A percentile compares a stretch with the other conserved stretches of the same genome.
These are phyloP conservation scores for Aleadryas rufinucha DNA, from an alignment of 2,113 vertebrate genomes.

Conservation along the genomic window DNA sequence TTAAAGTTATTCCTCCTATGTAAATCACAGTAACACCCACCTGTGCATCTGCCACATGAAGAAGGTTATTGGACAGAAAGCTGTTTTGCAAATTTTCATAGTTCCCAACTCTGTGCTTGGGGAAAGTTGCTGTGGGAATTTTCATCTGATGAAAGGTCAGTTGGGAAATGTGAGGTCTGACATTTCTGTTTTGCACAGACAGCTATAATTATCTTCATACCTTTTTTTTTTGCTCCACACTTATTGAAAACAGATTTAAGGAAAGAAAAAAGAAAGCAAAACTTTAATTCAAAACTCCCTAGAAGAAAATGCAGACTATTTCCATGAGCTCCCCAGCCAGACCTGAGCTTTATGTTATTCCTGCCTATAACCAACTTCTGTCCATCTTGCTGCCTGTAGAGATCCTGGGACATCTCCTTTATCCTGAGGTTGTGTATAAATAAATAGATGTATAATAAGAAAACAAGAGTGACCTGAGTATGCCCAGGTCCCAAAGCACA, in stretches of 20 bases:
- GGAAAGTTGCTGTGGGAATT: slow-evolving; percentile 46
- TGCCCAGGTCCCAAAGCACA: background rate
- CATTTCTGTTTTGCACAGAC: slow-evolving; percentile 49
- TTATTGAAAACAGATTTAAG: slow-evolving; percentile 56
- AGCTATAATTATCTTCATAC: slow-evolving; percentile 59
- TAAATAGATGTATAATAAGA: background rate
- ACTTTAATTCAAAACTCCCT: slow-evolving; percentile 35
- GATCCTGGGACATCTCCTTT: background rate
- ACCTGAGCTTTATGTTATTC: background rate
- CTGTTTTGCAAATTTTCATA: slow-evolving; percentile 29
- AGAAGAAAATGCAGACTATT: slow-evolving; percentile 17
- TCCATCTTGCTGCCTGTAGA: background rate
- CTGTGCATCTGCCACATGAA: background rate
- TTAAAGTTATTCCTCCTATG: background rate
- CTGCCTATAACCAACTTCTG: background rate
- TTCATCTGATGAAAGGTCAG: slow-evolving; percentile 21
- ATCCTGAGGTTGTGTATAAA: background rate
- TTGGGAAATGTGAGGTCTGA: slow-evolving; percentile 44
- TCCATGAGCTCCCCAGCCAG: background rate
- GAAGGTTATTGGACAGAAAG: background rate
- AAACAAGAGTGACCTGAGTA: background rate
- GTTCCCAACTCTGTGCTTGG: slow-evolving; percentile 4
- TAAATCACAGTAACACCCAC: background rate
- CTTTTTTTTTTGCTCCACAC: slow-evolving; percentile 46
- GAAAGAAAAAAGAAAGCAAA: slow-evolving; percentile 6